phyloP scores from a whole-genome alignment of 2,797 vertebrate genomes.

The Muscicapa comitata region DNA sequence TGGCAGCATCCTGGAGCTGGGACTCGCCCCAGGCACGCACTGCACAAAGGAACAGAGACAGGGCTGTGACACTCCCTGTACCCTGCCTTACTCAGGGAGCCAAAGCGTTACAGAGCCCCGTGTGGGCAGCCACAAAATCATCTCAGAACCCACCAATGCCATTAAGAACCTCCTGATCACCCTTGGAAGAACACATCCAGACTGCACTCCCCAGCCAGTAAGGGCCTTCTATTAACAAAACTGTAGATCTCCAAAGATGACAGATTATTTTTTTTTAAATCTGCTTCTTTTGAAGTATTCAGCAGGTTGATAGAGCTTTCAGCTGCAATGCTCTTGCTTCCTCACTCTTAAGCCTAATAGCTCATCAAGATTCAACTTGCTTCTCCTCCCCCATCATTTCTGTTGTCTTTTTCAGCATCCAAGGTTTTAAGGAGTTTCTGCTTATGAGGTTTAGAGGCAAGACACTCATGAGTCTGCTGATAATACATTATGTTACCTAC shows the following conservation, averaged over 20 bases:
- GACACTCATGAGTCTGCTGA: not conserved
- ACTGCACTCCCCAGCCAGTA: not conserved
- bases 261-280: not conserved
- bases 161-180: not conserved
- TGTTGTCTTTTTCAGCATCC: not conserved
- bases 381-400: not conserved
- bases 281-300: not conserved
- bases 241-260: not conserved
- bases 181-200: not conserved
- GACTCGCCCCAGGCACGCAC: accelerated
- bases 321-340: not conserved
- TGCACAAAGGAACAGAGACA: accelerated
- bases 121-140: not conserved
- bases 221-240: not conserved
- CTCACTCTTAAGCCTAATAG: not conserved
- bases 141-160: not conserved
- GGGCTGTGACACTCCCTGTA: accelerated
- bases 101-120: accelerated
- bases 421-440: not conserved
- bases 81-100: not conserved
- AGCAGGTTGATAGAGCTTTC: not conserved
- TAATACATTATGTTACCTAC: not conserved
- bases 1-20: accelerated
- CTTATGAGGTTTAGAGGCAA: not conserved
- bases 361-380: not conserved